Percentiles rank a stretch among this genome's conserved stretches.
Evolutionary conservation across 2,797 vertebrate genomes (phyloP).

Genomic region (Scomberomorus guttatus): DNA sequence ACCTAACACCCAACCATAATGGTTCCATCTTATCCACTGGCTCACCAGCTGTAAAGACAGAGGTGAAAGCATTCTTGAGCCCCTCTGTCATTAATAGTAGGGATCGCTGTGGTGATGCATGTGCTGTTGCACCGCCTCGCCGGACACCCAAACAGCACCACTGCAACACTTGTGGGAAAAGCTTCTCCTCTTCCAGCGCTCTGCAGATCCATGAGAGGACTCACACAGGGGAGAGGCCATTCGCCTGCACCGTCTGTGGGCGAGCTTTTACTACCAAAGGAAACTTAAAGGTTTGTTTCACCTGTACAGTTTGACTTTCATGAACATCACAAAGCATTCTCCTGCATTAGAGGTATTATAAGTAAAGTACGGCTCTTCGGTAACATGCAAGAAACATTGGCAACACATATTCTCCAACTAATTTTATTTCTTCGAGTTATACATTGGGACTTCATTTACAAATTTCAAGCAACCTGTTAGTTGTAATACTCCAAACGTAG

Average conservation of each 20-base stretch:
- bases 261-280: slow-evolving; percentile 93
- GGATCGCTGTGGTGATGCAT: slow-evolving; percentile 50
- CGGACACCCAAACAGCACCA: slow-evolving; percentile 90
- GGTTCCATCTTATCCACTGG: slow-evolving; percentile 73
- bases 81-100: slow-evolving; percentile 83
- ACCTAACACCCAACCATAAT: slow-evolving; percentile 81
- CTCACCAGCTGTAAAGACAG: slow-evolving; percentile 86
- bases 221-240: slow-evolving; percentile 92
- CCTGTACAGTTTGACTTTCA: neutral
- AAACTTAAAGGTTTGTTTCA: slow-evolving; percentile 89
- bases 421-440: too few relatives aligned
- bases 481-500: neutral
- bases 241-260: slow-evolving; percentile 91
- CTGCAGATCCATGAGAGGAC: slow-evolving; percentile 93
- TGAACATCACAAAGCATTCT: neutral
- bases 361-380: too few relatives aligned
- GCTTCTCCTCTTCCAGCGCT: slow-evolving; percentile 91
- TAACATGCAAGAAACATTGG: too few relatives aligned
- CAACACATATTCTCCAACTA: too few relatives aligned
- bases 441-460: neutral
- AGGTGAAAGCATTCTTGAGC: slow-evolving; percentile 86
- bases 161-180: slow-evolving; percentile 91
- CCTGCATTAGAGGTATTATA: too few relatives aligned
- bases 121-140: slow-evolving; percentile 83
- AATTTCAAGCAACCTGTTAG: neutral